Evolutionary conservation across 2,888 invertebrate species (phyloP), one percentile per base, ranked within the genome.

Genomic region (Capitulum mitella): DNA sequence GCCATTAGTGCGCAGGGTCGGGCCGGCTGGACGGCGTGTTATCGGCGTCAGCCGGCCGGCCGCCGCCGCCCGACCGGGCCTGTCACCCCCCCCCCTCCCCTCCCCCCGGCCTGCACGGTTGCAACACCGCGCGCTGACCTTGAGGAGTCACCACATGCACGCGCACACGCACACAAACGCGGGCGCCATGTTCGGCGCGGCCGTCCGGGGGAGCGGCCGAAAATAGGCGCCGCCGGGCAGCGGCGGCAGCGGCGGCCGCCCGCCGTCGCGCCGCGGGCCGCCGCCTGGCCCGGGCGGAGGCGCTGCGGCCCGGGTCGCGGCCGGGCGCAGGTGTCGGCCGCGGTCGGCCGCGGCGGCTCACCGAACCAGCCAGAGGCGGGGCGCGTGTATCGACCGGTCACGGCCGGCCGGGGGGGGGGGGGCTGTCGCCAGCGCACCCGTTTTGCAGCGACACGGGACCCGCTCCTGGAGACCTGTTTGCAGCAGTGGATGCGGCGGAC

Each of bases 61-160:
- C 64, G 34, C 64, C 5, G 64, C 32, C 2, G 58, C 58, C 12
- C 29, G 29, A 29, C 58, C 29, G 6, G n/a, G 54, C n/a, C 54
- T n/a, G 54, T 12, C 64, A 19, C 64, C 64, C 64, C 34, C 29
- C 22, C 51, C 51, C 51, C 22, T 22, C 19, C 48, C 48, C 14
- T 14, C 29, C 29, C 34, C 64, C 16, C 19, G 19, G 37, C 8
- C 70, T 70, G 70, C 40, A 70, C 70, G 70, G 40, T 70, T 70
- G 70, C 70, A 70, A 70, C 70, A 70, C 70, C 70, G 40, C 5
- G 70, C 70, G 40, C 70, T 70, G 70, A 40, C 70, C 70, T 70
- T 70, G 70, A 26, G 10, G 16, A 40, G 70, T 70, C 78, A 34
- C n/a, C 37, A 37, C 74, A 32, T 22, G 32, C 70, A 70, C 70